Base-by-base conservation (phyloP, 2,888 invertebrate species). In the Mythimna loreyi region DNA sequence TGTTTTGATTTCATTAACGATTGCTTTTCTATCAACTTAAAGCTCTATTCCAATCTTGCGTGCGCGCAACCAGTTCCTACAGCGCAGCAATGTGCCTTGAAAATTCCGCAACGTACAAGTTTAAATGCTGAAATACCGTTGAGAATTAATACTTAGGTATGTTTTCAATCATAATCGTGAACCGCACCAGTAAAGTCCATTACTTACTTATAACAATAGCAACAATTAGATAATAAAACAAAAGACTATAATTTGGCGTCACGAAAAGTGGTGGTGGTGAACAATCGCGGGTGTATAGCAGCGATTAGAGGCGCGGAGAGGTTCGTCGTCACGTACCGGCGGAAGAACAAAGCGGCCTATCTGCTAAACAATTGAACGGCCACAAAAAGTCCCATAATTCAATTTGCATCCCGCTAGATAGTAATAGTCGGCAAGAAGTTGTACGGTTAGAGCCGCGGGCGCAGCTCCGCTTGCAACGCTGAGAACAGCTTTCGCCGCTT, bases 371-470 rank as follows among this genome's bases (percentile, higher is more conserved):
- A 95, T 94, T 93, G 94, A 92, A 92, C 90, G 83, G 85, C 87
- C 88, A 93, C 92, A 95, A 95, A 94, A 94, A 95, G 93, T 95
- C 94, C 90, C 95, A 95, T 96, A 95, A 96, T 95, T 95, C 93
- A 95, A 96, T 96, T 95, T 96, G 95, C 96, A 95, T 96, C 92
- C 92, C 92, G 94, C 94, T 94, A 95, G 94, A 94, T 90, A 90
- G 91, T 92, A 92, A 92, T 93, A 89, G 91, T 89, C 85, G 82
- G 85, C 83, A 91, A 92, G 91, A 92, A 91, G 86, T 90, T 89
- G 92, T 92, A 92, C 91, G 90, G 91, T 89, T 91, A 88, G 68
- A 81, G 92, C 93, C 93, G 91, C 92, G 87, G 91, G 71, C 74
- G 92, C 92, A 90, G 90, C 89, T 90, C 91, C 89, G 88, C 78